These are phyloP conservation scores for Anisognathus igniventris DNA, from an alignment of 2,797 vertebrate genomes.

Conservation along the genomic window DNA sequence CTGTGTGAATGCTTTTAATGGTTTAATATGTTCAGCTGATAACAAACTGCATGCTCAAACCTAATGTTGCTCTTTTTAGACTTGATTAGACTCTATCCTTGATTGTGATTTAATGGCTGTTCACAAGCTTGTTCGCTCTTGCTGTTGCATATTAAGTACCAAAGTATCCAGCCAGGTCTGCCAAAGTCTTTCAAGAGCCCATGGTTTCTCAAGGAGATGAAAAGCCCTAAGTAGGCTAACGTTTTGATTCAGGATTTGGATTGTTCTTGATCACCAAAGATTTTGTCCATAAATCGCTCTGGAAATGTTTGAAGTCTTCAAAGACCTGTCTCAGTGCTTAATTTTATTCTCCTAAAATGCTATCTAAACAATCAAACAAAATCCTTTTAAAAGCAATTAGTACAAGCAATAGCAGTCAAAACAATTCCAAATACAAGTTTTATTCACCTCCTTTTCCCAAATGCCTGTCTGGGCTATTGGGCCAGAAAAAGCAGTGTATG, in stretches of 20 bases:
- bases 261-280: constrained; percentile 19
- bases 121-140: constrained; percentile 43
- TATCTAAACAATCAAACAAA: constrained; percentile 12
- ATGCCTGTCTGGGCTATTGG: background rate
- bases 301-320: background rate
- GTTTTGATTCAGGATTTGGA: constrained; percentile 1
- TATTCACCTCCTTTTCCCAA: background rate
- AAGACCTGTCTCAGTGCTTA: background rate
- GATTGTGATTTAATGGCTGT: constrained; percentile 38
- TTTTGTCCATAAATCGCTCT: background rate
- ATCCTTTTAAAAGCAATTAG: constrained; percentile 21
- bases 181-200: constrained; percentile 50
- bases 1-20: constrained; percentile 15
- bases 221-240: constrained; percentile 40
- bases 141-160: constrained; percentile 52
- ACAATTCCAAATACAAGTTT: background rate
- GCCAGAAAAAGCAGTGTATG: background rate
- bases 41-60: constrained; percentile 20
- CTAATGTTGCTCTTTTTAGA: constrained; percentile 15
- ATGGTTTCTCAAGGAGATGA: constrained; percentile 41
- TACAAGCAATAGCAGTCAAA: background rate
- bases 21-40: constrained; percentile 12
- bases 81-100: background rate
- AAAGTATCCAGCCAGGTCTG: constrained; percentile 41
- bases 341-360: background rate